Base-by-base conservation (phyloP, 2,888 invertebrate species). In the Protonemura montana region DNA sequence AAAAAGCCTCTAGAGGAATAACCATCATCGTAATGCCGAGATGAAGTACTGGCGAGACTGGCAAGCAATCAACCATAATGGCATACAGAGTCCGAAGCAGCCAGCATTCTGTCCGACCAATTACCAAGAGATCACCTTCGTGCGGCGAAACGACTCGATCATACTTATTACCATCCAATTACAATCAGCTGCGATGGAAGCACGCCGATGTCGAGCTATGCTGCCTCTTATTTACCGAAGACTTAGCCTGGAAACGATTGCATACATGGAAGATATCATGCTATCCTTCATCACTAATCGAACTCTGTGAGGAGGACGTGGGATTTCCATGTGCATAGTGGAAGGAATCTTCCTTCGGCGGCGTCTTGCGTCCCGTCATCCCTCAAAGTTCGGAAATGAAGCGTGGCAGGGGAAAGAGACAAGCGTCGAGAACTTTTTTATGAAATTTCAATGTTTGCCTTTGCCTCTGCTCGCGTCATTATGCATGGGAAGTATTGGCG, bases 1-100 rank as follows among this genome's bases (percentile, higher is more conserved):
- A 83, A 41, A 7, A 16, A 30, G 59, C 16, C 84, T 59, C 84
- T 76, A 16, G 84, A 59, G 84, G 84, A 16, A 84, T 84, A 84
- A 84, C 84, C 84, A 76, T 83, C 82, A 41, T 35, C 82, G 41
- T 83, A 41, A 83, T 41, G 82, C 26, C 82, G 27, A 83, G 82
- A 83, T 83, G 82, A 83, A 35, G 10, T 35, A 83, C 82, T 83
- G 41, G n/a, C 29, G 16, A 0, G 81, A n/a, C 59, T 59, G 59
- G 29, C 81, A 84, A 59, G 84, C 84, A 84, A 84, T 84, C 84
- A 76, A 84, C 84, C 76, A 76, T 76, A 84, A 84, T 59, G 59
- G 76, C 84, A 27, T 82, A 28, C 6, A 27, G 6, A 28, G n/a
- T 30, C 30, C 29, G 16, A 6, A n/a, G n/a, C n/a, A n/a, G 30